phyloP scores from a whole-genome alignment of 2,113 vertebrate genomes.

The Dissostichus mawsoni region DNA sequence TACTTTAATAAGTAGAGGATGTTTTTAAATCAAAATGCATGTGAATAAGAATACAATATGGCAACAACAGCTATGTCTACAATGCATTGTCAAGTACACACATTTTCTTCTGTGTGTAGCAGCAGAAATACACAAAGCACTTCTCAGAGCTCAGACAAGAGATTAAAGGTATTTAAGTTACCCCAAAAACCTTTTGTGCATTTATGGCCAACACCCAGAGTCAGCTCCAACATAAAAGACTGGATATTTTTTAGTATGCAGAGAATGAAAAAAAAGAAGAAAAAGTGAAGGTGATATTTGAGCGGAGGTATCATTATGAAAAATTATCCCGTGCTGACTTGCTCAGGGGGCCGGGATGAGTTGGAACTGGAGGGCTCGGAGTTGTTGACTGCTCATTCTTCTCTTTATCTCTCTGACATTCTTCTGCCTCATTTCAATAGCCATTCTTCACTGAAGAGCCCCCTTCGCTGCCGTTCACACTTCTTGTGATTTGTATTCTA shows the following conservation, averaged over 20 bases:
- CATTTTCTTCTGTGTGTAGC: neutral
- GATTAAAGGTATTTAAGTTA: slow-evolving; percentile 63
- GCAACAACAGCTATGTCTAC: neutral
- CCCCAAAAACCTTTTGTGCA: slow-evolving; percentile 40
- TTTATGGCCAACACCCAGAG: slow-evolving; percentile 48
- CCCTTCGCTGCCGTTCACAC: slow-evolving; percentile 73
- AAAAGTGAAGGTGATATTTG: slow-evolving; percentile 66
- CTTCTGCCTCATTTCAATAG: slow-evolving; percentile 79
- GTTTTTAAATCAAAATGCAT: slow-evolving; percentile 23
- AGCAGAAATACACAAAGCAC: slow-evolving; percentile 28
- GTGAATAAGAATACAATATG: neutral
- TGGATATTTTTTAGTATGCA: slow-evolving; percentile 48
- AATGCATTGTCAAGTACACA: slow-evolving; percentile 5
- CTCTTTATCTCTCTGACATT: slow-evolving; percentile 78
- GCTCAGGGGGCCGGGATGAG: slow-evolving; percentile 67
- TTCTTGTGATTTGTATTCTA: slow-evolving; percentile 80
- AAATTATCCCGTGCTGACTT: slow-evolving; percentile 52
- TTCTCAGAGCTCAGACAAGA: slow-evolving; percentile 62
- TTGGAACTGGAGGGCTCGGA: slow-evolving; percentile 63
- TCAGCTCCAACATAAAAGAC: slow-evolving; percentile 39
- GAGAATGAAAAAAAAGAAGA: slow-evolving; percentile 26
- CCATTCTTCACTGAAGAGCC: slow-evolving; percentile 72
- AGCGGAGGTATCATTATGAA: slow-evolving; percentile 68
- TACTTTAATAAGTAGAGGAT: neutral
- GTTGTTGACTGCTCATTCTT: slow-evolving; percentile 71